Evolutionary conservation across 2,888 invertebrate species (phyloP).

Genomic region (Agriotes lineatus): DNA sequence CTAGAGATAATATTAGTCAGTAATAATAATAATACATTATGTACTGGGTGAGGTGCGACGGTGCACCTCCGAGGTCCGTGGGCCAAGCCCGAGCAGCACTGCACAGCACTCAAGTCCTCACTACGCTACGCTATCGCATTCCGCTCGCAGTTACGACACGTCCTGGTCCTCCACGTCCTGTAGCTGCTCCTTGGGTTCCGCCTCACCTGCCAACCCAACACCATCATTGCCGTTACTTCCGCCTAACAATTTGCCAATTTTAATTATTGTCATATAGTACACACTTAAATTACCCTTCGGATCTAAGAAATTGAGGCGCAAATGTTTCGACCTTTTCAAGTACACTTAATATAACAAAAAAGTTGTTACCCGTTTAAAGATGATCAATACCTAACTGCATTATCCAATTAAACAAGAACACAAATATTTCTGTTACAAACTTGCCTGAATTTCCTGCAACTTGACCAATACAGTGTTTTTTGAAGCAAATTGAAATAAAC

Average conservation of each 20-base stretch:
- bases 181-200: slow-evolving; percentile 91
- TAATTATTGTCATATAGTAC: no score
- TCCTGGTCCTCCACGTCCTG: slow-evolving; percentile 96
- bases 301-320: no score
- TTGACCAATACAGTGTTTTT: no score
- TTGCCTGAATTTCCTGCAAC: no score
- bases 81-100: slow-evolving; percentile 44
- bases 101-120: slow-evolving; percentile 44
- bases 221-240: slow-evolving; percentile 37
- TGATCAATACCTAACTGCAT: no score
- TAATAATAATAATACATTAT: slow-evolving; percentile 65
- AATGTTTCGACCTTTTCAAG: no score
- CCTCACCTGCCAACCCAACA: slow-evolving; percentile 76
- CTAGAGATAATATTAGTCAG: slow-evolving; percentile 48
- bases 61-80: slow-evolving; percentile 39
- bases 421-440: no score
- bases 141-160: slow-evolving; percentile 82
- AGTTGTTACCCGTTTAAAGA: no score
- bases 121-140: slow-evolving; percentile 31
- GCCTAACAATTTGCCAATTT: slow-evolving; percentile 29
- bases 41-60: slow-evolving; percentile 55
- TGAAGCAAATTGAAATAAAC: no score
- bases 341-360: no score
- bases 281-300: no score
- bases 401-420: no score